These are phyloP conservation scores for Cygnus buccinator DNA, from an alignment of 2,113 vertebrate species.

Conservation along the genomic window DNA sequence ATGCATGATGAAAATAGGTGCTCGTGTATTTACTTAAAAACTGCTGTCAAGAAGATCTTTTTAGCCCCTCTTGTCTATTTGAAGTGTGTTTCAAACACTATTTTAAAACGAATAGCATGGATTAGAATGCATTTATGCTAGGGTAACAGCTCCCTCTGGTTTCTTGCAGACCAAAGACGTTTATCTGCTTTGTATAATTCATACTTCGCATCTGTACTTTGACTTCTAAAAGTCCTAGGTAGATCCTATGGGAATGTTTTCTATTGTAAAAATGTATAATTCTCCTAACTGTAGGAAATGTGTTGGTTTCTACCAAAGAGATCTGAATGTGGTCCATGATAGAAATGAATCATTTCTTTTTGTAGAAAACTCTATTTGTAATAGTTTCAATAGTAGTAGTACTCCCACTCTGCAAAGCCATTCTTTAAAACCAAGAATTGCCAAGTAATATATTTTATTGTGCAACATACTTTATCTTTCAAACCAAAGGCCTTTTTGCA, in stretches of 20 bases:
- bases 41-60: background rate
- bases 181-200: background rate
- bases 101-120: background rate
- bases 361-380: background rate
- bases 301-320: background rate
- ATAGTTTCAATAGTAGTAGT: background rate
- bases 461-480: background rate
- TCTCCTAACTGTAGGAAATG: background rate
- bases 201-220: background rate
- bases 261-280: background rate
- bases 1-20: background rate
- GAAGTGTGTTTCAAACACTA: constrained; percentile 26
- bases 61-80: background rate
- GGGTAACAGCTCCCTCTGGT: background rate
- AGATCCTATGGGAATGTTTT: background rate
- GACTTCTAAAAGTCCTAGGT: background rate
- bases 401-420: background rate
- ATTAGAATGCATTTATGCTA: background rate
- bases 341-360: background rate
- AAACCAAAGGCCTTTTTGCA: background rate
- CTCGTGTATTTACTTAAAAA: constrained; percentile 24
- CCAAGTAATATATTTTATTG: background rate
- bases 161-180: constrained; percentile 1
- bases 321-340: background rate
- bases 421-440: background rate